Evolutionary conservation across 1,140 invertebrate species (phyloP), one percentile per base, ranked within the genome.

Genomic region (Linepithema humile): DNA sequence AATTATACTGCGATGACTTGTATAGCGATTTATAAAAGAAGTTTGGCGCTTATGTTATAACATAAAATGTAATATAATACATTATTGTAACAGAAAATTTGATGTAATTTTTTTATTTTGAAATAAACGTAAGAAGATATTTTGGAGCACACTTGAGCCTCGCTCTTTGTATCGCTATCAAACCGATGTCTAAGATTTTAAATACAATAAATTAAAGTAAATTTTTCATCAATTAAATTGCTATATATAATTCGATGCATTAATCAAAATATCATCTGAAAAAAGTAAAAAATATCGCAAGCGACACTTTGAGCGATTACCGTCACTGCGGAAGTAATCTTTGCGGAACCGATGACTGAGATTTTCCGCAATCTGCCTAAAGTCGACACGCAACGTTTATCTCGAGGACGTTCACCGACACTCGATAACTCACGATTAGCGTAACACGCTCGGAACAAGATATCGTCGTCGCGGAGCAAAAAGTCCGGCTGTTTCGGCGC

Each of bases 341-440:
- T 40, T 23, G 17, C 26, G 26, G 55, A 70, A 70, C 20, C 17
- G 48, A 43, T 35, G 38, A 69, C 64, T 9, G 40, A 48, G 43
- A 38, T 77, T 57, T 80, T 57, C 38, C 64, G 48, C 17, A 12
- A 43, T 57, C 48, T n/a, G 45, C 35, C 23, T 32, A 53, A 70
- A 26, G 57, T 35, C 26, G 48, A 69, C 64, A 69, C 64, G 64
- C 75, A n/a, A 80, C 45, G 20, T 55, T 70, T n/a, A 43, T 43
- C 35, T 43, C 32, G 64, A 20, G 35, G 48, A 57, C 62, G 17
- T 69, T 69, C 23, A 1, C 55, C 67, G 50, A 43, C 70, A 57
- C 32, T 59, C 83, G 83, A 67, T 84, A 84, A 82, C 53, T 82
- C 83, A 84, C 83, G 83, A 84, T 84, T 84, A 82, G 77, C 65